These are phyloP conservation scores for Bettongia penicillata DNA, from an alignment of 2,113 vertebrate genomes.

Conservation along the genomic window DNA sequence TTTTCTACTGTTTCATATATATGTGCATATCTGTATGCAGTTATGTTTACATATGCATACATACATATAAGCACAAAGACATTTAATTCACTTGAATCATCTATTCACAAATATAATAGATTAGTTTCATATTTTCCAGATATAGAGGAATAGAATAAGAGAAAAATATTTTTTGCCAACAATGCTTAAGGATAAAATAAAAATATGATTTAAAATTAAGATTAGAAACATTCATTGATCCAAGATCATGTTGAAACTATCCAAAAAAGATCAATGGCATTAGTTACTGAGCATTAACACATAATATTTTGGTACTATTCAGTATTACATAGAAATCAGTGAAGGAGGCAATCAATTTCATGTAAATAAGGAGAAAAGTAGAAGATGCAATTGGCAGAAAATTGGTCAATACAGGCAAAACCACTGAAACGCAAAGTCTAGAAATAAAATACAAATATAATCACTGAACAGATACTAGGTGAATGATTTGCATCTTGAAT, in stretches of 20 bases:
- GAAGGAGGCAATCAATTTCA: neutral
- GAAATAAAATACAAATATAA: neutral
- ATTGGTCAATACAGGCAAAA: neutral
- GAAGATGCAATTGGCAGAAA: neutral
- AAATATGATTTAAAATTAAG: neutral
- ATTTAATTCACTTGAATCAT: neutral
- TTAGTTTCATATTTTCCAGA: neutral
- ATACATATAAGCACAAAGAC: neutral
- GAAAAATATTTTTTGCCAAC: neutral
- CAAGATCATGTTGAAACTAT: neutral
- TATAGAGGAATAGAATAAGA: neutral
- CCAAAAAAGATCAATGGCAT: neutral
- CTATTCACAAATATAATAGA: neutral
- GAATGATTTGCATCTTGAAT: neutral
- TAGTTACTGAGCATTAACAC: neutral
- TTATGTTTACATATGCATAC: neutral
- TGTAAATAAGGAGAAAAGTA: neutral
- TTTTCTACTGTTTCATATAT: neutral
- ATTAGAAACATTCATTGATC: neutral
- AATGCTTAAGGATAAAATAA: neutral
- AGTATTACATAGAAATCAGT: neutral
- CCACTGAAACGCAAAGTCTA: neutral
- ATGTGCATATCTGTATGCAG: neutral
- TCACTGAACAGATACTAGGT: neutral
- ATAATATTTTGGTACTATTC: neutral